Evolutionary conservation across 2,797 vertebrate species (phyloP).

Genomic region (Sebastiscus tertius): DNA sequence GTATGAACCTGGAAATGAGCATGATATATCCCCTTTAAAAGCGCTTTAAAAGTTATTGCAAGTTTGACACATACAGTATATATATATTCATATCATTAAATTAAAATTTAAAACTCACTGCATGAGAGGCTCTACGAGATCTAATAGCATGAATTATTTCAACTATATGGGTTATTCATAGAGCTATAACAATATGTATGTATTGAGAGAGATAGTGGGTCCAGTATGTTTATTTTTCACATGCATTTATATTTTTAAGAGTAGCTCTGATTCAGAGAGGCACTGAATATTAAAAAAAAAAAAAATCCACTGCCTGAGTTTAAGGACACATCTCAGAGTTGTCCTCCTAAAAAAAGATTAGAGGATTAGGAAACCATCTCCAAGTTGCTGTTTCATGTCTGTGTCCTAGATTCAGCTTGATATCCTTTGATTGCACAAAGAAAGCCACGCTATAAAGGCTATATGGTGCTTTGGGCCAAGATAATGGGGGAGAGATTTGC

Average conservation of each 20-base stretch:
- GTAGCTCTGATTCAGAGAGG: constrained; percentile 24
- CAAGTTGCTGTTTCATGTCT: constrained; percentile 68
- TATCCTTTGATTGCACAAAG: constrained; percentile 65
- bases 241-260: constrained; percentile 32
- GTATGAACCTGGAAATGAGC: too few relatives aligned
- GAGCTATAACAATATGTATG: constrained; percentile 1
- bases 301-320: constrained; percentile 39
- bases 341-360: constrained; percentile 67
- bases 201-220: not conserved
- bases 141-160: not conserved
- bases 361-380: constrained; percentile 73
- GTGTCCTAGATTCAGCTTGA: constrained; percentile 74
- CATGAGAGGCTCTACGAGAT: not conserved
- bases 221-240: constrained; percentile 33
- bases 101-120: not conserved
- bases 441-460: constrained; percentile 31
- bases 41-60: not conserved
- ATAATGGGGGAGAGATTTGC: constrained; percentile 57
- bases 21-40: too few relatives aligned
- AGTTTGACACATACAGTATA: not conserved
- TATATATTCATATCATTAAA: too few relatives aligned
- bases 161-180: not conserved
- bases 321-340: constrained; percentile 60
- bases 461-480: constrained; percentile 38
- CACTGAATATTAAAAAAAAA: constrained; percentile 23